These are phyloP conservation scores for Catharus bicknelli DNA, from an alignment of 2,113 vertebrate species.

Conservation along the genomic window DNA sequence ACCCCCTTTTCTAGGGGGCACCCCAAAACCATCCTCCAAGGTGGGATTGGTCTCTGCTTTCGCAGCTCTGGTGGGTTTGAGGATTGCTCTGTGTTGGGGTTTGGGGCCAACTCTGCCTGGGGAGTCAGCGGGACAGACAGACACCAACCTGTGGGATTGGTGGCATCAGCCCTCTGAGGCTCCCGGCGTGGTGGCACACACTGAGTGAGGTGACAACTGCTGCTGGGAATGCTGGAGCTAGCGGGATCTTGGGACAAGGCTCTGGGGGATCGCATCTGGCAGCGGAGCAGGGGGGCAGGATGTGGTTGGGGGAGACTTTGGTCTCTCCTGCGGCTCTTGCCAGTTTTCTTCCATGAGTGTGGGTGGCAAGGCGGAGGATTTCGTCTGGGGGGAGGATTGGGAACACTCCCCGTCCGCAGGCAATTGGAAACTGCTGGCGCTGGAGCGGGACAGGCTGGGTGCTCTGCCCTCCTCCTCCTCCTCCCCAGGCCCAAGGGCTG, in stretches of 20 bases:
- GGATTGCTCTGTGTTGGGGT: background rate
- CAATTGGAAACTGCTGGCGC: background rate
- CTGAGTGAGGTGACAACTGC: rapidly evolving
- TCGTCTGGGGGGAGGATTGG: background rate
- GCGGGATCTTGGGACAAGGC: background rate
- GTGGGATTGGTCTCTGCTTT: background rate
- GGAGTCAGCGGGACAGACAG: background rate
- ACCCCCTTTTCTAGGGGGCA: background rate
- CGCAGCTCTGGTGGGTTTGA: rapidly evolving
- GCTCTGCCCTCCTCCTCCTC: background rate
- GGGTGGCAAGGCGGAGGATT: conserved; percentile 14
- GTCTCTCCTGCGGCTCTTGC: background rate
- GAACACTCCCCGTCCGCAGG: background rate
- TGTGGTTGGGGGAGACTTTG: background rate
- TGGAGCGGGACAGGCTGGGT: background rate
- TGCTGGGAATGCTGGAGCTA: background rate
- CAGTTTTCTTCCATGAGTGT: background rate
- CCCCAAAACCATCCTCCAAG: rapidly evolving
- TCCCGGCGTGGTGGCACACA: rapidly evolving
- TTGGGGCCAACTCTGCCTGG: rapidly evolving
- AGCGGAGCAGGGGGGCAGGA: background rate
- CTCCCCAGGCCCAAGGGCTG: background rate
- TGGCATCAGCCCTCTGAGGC: background rate
- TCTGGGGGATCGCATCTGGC: background rate
- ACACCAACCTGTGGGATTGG: background rate